A percentile compares a stretch with the other conserved stretches of the same genome.
Evolutionary conservation across 1,140 invertebrate genomes (phyloP).

Genomic region (Drosophila leontia): DNA sequence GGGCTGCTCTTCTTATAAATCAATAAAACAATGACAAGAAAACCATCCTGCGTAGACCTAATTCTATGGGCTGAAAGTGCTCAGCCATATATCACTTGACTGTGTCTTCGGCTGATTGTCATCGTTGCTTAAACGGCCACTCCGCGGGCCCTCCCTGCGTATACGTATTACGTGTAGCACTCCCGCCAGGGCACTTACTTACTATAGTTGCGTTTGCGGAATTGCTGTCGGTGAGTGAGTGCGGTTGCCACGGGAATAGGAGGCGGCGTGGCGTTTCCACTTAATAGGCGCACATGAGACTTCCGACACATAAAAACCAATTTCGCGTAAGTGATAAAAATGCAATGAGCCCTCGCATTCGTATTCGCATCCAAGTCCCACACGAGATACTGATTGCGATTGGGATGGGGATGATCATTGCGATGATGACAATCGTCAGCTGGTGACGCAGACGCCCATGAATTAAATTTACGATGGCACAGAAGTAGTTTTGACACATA

Average conservation of each 20-base stretch:
- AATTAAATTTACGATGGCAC: conserved; percentile 78
- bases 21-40: conserved; percentile 70
- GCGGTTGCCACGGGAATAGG: conserved; percentile 41
- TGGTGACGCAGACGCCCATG: conserved; percentile 69
- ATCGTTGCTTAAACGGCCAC: conserved; percentile 70
- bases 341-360: conserved; percentile 74
- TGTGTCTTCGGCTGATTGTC: conserved; percentile 73
- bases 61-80: conserved; percentile 24
- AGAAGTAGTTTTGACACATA: conserved; percentile 80
- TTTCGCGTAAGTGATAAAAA: conserved; percentile 83
- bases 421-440: conserved; percentile 54
- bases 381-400: conserved; percentile 40
- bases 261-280: conserved; percentile 70
- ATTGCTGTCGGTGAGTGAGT: conserved; percentile 54
- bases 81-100: conserved; percentile 43
- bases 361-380: conserved; percentile 34
- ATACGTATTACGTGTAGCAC: conserved; percentile 25
- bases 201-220: conserved; percentile 42
- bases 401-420: conserved; percentile 31
- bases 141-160: conserved; percentile 29
- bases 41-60: conserved; percentile 18
- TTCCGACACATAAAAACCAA: conserved; percentile 79
- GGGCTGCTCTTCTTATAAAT: conserved; percentile 60
- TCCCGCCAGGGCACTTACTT: conserved; percentile 27
- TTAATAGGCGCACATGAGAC: conserved; percentile 81